A percentile compares a stretch with the other conserved stretches of the same genome.
Conservation (phyloP, 2,113 vertebrate species). For the Noctilio leporinus region DNA sequence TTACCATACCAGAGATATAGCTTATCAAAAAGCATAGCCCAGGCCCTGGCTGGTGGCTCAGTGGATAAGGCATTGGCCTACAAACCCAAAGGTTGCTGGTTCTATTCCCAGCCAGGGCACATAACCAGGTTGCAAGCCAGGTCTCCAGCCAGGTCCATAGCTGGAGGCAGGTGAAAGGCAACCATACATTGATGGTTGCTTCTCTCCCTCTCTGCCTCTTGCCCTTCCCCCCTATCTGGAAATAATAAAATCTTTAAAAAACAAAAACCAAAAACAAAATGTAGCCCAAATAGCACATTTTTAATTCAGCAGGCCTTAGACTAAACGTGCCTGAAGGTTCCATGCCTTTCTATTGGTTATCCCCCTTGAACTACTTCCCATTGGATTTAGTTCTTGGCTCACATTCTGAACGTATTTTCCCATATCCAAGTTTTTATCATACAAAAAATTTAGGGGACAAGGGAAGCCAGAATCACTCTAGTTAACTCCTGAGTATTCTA, state of each 20-base stretch:
- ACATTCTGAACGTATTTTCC: conserved; percentile 30
- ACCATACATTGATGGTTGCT: too few relatives aligned
- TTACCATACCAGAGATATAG: not conserved
- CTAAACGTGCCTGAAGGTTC: not conserved
- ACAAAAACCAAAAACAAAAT: too few relatives aligned
- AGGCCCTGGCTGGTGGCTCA: too few relatives aligned
- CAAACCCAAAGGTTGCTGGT: too few relatives aligned
- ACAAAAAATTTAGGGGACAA: not conserved
- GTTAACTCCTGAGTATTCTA: conserved; percentile 5
- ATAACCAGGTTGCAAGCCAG: too few relatives aligned
- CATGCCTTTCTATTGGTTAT: not conserved
- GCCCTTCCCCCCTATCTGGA: too few relatives aligned
- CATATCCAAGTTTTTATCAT: conserved; percentile 37
- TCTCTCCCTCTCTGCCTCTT: too few relatives aligned
- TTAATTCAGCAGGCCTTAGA: not conserved
- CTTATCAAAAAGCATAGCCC: conserved; percentile 36
- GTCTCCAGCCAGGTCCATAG: too few relatives aligned
- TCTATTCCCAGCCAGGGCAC: too few relatives aligned
- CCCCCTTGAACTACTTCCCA: conserved; percentile 31
- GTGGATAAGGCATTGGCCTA: too few relatives aligned
- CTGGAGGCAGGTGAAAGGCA: too few relatives aligned
- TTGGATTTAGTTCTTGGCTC: conserved; percentile 36
- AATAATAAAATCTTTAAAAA: too few relatives aligned
- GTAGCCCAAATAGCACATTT: not conserved
- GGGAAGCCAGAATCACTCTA: conserved; percentile 1